Percentiles rank a stretch among this genome's conserved stretches.
Conservation (phyloP, 2,888 invertebrate genomes). For the Hyalella azteca region DNA sequence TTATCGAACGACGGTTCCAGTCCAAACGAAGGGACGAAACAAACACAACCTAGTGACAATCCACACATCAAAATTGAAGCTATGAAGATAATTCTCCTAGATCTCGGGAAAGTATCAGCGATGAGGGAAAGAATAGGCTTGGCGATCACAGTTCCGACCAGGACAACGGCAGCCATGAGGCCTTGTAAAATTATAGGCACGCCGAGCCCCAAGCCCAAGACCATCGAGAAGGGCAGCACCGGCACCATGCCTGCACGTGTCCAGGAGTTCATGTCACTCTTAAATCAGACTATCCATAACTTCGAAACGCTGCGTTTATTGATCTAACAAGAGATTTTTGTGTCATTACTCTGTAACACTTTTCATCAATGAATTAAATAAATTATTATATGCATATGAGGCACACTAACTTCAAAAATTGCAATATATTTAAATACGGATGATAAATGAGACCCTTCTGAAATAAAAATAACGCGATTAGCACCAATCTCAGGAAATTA, state of each 20-base stretch:
- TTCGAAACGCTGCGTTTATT: too few species aligned
- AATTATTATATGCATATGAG: too few species aligned
- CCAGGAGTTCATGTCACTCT: too few species aligned
- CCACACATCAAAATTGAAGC: not conserved
- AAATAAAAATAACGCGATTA: not conserved
- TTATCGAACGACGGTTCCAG: not conserved
- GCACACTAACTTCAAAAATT: too few species aligned
- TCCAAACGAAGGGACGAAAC: slow-evolving; percentile 11
- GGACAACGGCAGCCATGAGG: not conserved
- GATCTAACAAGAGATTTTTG: too few species aligned
- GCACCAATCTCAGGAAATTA: not conserved
- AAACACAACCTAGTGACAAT: not conserved
- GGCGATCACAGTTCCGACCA: slow-evolving; percentile 17
- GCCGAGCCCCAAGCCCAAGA: not conserved
- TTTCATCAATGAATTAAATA: too few species aligned
- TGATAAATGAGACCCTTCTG: too few species aligned
- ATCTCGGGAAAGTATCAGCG: slow-evolving; percentile 6
- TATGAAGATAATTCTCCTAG: slow-evolving; percentile 10
- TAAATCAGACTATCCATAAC: too few species aligned
- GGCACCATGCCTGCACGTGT: not conserved
- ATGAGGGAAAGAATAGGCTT: slow-evolving; percentile 21
- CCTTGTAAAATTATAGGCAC: slow-evolving; percentile 14
- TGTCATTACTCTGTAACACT: too few species aligned
- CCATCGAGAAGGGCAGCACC: slow-evolving; percentile 28
- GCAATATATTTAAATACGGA: not conserved